Evolutionary conservation across 2,113 vertebrate genomes (phyloP).

Genomic region (Rhodinocichla rosea): DNA sequence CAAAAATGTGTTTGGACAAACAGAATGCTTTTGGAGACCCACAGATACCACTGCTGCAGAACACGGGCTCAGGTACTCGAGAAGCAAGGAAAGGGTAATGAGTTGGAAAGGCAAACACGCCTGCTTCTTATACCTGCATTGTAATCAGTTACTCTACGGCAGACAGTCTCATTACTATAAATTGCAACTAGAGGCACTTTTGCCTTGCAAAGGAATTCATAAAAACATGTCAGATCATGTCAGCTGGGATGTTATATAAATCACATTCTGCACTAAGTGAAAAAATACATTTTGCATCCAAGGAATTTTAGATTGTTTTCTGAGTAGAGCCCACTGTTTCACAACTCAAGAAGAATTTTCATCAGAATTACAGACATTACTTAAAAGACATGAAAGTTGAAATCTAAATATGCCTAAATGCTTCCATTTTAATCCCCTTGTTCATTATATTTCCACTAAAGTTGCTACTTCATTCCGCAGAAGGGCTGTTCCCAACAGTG

Average conservation of each 20-base stretch:
- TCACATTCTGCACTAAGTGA: slow-evolving; percentile 39
- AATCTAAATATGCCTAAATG: slow-evolving; percentile 17
- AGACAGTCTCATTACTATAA: slow-evolving; percentile 63
- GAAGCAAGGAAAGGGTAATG: background rate
- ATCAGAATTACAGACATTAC: background rate
- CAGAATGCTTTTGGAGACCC: background rate
- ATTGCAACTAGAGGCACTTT: slow-evolving; percentile 60
- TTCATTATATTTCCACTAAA: background rate
- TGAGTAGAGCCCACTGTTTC: slow-evolving; percentile 10
- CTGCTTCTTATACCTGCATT: slow-evolving; percentile 8
- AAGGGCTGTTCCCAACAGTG: background rate
- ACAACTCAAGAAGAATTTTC: slow-evolving; percentile 15
- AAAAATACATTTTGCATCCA: slow-evolving; percentile 51
- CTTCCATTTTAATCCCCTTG: background rate
- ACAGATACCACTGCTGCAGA: background rate
- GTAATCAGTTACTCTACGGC: slow-evolving; percentile 45
- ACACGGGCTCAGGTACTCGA: background rate
- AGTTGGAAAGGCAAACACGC: slow-evolving; percentile 19
- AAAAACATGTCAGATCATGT: slow-evolving; percentile 65
- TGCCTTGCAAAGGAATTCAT: slow-evolving; percentile 60
- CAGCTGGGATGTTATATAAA: slow-evolving; percentile 56
- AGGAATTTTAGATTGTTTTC: slow-evolving; percentile 38
- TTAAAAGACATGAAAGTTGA: background rate
- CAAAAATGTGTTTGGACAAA: background rate
- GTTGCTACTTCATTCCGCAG: background rate